Base-by-base conservation (phyloP, 2,113 vertebrate genomes). In the Phaethon lepturus region DNA sequence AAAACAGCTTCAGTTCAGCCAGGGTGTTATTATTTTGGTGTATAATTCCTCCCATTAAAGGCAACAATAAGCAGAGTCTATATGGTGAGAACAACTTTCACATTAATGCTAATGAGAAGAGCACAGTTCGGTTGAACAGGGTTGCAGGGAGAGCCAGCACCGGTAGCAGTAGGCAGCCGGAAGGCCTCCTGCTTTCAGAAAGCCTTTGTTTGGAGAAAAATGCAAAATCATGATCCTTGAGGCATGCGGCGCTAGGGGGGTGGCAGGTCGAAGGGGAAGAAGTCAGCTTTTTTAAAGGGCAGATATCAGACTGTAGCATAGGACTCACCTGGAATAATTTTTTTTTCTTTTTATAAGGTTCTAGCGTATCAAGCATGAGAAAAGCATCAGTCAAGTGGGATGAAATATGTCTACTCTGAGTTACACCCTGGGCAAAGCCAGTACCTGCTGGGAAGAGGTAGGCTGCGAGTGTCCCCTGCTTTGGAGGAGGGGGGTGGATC, bases 191-290 rank as follows among this genome's bases (percentile, higher is more conserved):
- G 55, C 59, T 86, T 81, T 78, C 76, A 55, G 64, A 93, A 42
- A 85, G 62, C 58, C 56, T 94, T 90, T 86, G 56, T 91, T 78
- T 8, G 1, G 52, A 55, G 76, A 38, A 79, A 89, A 79, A 83
- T 72, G 56, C 33, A 47, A 67, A 35, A 82, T 75, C 33, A 12
- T 26, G 16, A 58, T 60, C 31, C n/a, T 26, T 4, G 2, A 40
- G 45, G n/a, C 49, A 18, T 68, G 47, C 3, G 1, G 42, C 0
- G 2, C 20, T 2, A 22, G 17, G 1, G 12, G 16, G 2, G 31
- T 6, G 26, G 16, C 35, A 76, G 31, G 59, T 23, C 31, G 50
- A 52, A 42, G 44, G 45, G 62, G 63, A 42, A 71, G 53, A 60
- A 35, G 33, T 67, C 35, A 26, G 33, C 1, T 0, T 6, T 60